Evolutionary conservation across 2,797 vertebrate species (phyloP).

Genomic region (Artibeus jamaicensis): DNA sequence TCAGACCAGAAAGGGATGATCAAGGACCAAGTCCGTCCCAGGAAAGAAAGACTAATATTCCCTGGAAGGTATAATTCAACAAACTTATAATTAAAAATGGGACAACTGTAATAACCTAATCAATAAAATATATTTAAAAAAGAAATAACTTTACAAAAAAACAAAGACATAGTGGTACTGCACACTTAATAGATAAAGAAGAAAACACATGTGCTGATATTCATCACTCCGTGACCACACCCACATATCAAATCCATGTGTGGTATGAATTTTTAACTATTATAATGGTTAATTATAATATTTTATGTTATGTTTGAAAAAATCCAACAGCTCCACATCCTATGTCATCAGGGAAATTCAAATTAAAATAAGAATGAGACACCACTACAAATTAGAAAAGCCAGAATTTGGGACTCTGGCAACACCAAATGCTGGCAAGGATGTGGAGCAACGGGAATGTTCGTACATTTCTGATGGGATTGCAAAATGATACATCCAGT

Average conservation of each 20-base stretch:
- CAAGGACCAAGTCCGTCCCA: background rate
- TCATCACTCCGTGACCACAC: background rate
- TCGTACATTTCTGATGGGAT: background rate
- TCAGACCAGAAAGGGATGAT: background rate
- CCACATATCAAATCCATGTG: background rate
- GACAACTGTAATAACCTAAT: too few relatives aligned
- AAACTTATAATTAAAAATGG: background rate
- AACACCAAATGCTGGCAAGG: background rate
- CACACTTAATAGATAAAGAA: background rate
- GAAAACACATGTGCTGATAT: background rate
- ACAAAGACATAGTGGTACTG: too few relatives aligned
- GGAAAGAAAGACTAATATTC: background rate
- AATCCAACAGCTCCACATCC: background rate
- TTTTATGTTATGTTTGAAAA: background rate
- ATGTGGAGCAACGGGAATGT: background rate
- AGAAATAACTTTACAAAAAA: too few relatives aligned
- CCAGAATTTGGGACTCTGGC: too few relatives aligned
- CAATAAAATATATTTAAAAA: too few relatives aligned
- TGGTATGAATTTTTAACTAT: background rate
- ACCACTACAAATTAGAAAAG: background rate
- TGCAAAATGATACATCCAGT: background rate
- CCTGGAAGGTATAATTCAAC: background rate
- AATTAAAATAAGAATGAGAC: background rate
- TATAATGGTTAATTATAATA: background rate
- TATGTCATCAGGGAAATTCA: background rate